A percentile compares a stretch with the other conserved stretches of the same genome.
Conservation (phyloP, 2,888 invertebrate genomes). For the Ichneumoninae sp. region DNA sequence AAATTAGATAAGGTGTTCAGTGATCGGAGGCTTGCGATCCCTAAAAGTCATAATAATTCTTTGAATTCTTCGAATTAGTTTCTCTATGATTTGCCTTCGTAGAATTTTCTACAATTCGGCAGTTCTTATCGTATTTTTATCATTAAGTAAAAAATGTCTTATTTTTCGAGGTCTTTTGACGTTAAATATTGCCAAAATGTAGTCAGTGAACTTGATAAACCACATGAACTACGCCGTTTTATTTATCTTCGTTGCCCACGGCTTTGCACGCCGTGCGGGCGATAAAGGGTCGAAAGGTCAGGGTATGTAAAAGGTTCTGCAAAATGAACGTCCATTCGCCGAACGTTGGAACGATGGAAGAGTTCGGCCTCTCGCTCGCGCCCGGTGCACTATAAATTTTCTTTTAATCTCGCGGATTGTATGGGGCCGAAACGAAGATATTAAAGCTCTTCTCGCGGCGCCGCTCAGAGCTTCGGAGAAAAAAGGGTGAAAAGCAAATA, state of each 20-base stretch:
- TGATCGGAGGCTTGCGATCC: conserved; percentile 30
- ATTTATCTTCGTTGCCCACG: conserved; percentile 19
- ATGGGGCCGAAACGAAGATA: conserved; percentile 74
- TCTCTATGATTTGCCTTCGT: neutral
- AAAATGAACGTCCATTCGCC: conserved; percentile 78
- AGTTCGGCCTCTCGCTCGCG: conserved; percentile 46
- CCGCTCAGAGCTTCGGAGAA: conserved; percentile 35
- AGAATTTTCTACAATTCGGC: neutral
- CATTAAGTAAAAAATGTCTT: neutral
- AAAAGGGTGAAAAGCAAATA: conserved; percentile 29
- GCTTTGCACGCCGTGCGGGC: neutral
- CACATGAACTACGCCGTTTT: conserved; percentile 31
- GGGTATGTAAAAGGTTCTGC: conserved; percentile 75
- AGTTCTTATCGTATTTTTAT: neutral
- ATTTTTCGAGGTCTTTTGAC: conserved; percentile 17
- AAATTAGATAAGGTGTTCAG: neutral
- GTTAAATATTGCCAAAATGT: neutral
- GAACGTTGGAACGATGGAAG: conserved; percentile 58
- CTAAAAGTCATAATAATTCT: neutral
- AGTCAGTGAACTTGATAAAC: conserved; percentile 30
- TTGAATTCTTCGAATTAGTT: neutral
- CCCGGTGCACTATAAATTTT: conserved; percentile 78
- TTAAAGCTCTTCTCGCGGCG: conserved; percentile 69
- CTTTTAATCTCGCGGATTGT: conserved; percentile 81
- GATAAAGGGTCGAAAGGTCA: conserved; percentile 68